Evolutionary conservation across 1,140 invertebrate genomes (phyloP), one percentile per base, ranked within the genome.

Genomic region (Homalodisca vitripennis): DNA sequence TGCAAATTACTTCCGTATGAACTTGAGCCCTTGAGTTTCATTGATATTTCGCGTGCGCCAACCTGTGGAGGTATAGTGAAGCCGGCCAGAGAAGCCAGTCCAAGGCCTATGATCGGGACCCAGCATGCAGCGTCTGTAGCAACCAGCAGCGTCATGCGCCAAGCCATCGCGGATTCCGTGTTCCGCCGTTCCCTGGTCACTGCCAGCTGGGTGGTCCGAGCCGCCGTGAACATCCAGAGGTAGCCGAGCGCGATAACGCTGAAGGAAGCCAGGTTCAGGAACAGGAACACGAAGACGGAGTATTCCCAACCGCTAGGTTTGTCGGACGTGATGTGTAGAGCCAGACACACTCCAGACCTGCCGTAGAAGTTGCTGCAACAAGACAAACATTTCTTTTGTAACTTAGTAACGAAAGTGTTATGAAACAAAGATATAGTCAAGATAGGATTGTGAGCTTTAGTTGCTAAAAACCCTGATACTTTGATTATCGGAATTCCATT

Each of bases 251-350:
- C 81, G 60, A 87, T 86, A 24, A 84, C 77, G 12, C 80, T 72
- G 72, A 86, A 84, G 10, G 84, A 85, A 2, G 82, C 55, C 46
- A 84, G 78, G 75, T 87, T 87, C 1, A 83, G 73, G 72, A 79
- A 82, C 3, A 86, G 75, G 75, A 86, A 87, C 3, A 86, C 78
- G 71, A 82, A 83, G 13, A 86, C 83, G 0, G 85, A 85, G 73
- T 86, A 87, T 73, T 86, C 82, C 85, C 85, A 87, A n/a, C 84
- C 85, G 64, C 76, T 80, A 0, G 81, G 83, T 66, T 81, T 80
- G 60, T 82, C 82, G 12, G 80, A 79, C 1, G 83, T 87, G 48
- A 87, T 84, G 72, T 86, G 85, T 20, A 87, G 77, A 0, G 85
- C 84, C 32, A 87, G 78, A 72, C 85, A 86, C 1, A 87, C 85